phyloP scores from a whole-genome alignment of 2,113 vertebrate species.

The Mormoops blainvillei region DNA sequence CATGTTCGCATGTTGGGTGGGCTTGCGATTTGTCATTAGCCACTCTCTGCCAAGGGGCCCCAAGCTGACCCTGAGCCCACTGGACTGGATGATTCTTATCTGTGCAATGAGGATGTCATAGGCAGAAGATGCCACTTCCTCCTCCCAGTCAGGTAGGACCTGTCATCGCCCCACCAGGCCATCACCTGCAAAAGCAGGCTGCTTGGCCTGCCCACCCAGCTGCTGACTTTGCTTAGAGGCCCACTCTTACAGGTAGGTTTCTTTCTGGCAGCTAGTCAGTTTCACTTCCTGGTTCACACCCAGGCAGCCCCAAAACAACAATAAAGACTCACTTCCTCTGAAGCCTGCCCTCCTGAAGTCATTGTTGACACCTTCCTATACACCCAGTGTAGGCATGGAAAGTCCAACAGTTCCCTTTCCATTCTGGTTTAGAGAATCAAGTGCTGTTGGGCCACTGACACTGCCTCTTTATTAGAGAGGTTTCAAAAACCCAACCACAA shows the following conservation, averaged over 20 bases:
- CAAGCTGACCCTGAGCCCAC: background rate
- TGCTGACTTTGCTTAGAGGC: slow-evolving; percentile 31
- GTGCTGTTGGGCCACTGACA: background rate
- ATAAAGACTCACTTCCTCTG: slow-evolving; percentile 17
- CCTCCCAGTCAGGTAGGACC: background rate
- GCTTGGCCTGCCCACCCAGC: background rate
- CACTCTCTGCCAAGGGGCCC: background rate
- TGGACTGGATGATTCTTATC: background rate
- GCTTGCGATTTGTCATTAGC: background rate
- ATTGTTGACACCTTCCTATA: background rate
- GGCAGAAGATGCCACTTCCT: background rate
- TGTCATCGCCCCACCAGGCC: background rate
- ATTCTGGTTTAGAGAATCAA: background rate
- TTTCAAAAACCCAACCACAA: background rate
- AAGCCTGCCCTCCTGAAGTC: background rate
- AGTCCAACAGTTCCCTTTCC: background rate
- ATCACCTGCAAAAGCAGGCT: background rate
- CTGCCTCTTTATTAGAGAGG: background rate
- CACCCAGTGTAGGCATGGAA: background rate
- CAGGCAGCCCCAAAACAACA: slow-evolving; percentile 32
- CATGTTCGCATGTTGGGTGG: background rate
- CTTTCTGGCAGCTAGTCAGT: slow-evolving; percentile 34
- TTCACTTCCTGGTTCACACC: slow-evolving; percentile 64
- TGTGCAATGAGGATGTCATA: background rate
- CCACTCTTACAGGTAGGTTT: slow-evolving; percentile 4